Conservation (phyloP, 2,113 vertebrate genomes). For the Nipponia nippon region DNA sequence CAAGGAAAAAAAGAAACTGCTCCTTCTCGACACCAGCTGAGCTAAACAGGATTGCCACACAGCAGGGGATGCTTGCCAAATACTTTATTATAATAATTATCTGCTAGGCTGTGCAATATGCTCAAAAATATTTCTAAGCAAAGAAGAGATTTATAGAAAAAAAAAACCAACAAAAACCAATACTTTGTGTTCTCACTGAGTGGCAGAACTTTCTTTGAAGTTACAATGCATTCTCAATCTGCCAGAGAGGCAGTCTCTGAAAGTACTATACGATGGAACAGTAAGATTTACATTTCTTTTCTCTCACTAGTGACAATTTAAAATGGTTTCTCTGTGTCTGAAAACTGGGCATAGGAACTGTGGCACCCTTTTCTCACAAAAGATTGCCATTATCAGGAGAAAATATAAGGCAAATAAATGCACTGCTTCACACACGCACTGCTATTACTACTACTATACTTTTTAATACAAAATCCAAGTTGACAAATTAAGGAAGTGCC, state of each 20-base stretch:
- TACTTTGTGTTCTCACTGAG: neutral
- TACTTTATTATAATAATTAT: neutral
- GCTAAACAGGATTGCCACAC: neutral
- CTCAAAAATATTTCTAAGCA: neutral
- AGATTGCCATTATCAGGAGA: neutral
- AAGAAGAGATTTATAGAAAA: neutral
- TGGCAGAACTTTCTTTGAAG: neutral
- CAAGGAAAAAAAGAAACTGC: neutral
- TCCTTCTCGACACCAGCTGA: neutral
- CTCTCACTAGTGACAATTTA: neutral
- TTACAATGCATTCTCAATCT: neutral
- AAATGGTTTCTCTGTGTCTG: neutral
- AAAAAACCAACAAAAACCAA: neutral
- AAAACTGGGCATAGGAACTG: neutral
- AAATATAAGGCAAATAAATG: neutral
- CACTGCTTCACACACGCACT: neutral
- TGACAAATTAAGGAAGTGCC: neutral
- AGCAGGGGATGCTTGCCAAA: neutral
- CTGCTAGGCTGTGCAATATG: neutral
- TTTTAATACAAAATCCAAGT: neutral
- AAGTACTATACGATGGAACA: neutral
- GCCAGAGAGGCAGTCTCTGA: neutral
- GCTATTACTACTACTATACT: neutral
- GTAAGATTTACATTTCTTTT: neutral
- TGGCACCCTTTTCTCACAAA: neutral